Base-by-base conservation (phyloP, 1,140 invertebrate species). In the Plodia interpunctella region DNA sequence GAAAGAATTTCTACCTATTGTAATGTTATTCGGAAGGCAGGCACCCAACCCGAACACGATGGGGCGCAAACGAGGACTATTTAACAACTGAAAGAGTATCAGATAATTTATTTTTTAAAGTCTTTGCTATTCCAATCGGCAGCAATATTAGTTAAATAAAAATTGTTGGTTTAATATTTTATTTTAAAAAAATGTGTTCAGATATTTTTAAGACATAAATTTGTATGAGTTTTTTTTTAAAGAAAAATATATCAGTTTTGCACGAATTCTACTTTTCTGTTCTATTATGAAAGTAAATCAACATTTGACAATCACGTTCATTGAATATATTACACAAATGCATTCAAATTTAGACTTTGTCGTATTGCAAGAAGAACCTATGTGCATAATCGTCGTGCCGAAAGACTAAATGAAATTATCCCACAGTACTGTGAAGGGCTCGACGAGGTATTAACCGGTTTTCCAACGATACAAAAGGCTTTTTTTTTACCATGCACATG, bases 21-120 rank as follows among this genome's bases (percentile, higher is more conserved):
- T 44, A 5, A 44, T 44, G 38, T 15, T 44, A 44, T 44, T 44
- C 38, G 38, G 38, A 15, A 44, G 38, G 38, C 38, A 44, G 38
- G 38, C 5, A n/a, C 38, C 13, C 38, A 44, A 44, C 38, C 38
- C 38, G 38, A 44, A 44, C 38, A 3, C 13, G 2, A 15, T 17
- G 38, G 38, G 38, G 38, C 6, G n/a, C n/a, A 15, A 15, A 44
- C 38, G 9, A n/a, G n/a, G n/a, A 15, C 38, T 15, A 15, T n/a
- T 44, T 15, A 44, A 44, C 38, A 3, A 2, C 38, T 44, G 32
- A 3, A n/a, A n/a, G n/a, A 44, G 32, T 13, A 35, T 35, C 10
- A 5, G 8, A n/a, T n/a, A n/a, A n/a, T 35, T 35, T 35, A 5
- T 35, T 35, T 35, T 13, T 13, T 10, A 35, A 9, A 13, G 32